These are phyloP conservation scores for Zosterops hypoxanthus DNA, from an alignment of 2,113 vertebrate species.

Conservation along the genomic window DNA sequence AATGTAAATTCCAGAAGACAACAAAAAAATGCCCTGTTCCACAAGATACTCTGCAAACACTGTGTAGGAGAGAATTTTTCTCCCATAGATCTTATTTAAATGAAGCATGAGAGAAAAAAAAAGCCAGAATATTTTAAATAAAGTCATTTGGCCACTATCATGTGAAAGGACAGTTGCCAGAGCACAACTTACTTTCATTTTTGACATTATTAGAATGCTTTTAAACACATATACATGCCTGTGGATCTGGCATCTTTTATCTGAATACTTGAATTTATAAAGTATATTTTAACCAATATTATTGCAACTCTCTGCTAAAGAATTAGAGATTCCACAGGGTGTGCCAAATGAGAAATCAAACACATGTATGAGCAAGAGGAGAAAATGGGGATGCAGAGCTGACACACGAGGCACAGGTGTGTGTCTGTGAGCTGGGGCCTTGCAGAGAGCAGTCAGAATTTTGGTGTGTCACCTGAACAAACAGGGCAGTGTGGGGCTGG, in stretches of 20 bases:
- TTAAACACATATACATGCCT: not conserved
- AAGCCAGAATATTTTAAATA: not conserved
- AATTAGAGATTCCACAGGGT: not conserved
- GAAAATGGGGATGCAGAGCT: not conserved
- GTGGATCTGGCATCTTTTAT: not conserved
- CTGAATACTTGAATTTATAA: not conserved
- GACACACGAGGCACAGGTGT: fast-evolving
- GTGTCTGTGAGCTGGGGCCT: too few relatives aligned
- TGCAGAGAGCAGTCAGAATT: not conserved
- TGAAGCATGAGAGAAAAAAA: not conserved
- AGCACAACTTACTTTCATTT: not conserved
- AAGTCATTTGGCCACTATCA: not conserved
- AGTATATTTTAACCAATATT: not conserved
- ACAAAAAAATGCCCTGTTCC: not conserved
- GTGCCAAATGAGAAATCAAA: not conserved
- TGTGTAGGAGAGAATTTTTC: not conserved
- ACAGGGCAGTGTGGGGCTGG: fast-evolving
- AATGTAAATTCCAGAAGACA: not conserved
- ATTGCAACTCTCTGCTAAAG: not conserved
- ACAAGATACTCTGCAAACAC: not conserved
- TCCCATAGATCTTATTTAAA: not conserved
- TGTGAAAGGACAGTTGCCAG: not conserved
- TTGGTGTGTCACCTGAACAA: too few relatives aligned
- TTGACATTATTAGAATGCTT: not conserved
- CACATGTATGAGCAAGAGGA: fast-evolving